Evolutionary conservation across 2,113 vertebrate genomes (phyloP).

Genomic region (Crypturellus undulatus): DNA sequence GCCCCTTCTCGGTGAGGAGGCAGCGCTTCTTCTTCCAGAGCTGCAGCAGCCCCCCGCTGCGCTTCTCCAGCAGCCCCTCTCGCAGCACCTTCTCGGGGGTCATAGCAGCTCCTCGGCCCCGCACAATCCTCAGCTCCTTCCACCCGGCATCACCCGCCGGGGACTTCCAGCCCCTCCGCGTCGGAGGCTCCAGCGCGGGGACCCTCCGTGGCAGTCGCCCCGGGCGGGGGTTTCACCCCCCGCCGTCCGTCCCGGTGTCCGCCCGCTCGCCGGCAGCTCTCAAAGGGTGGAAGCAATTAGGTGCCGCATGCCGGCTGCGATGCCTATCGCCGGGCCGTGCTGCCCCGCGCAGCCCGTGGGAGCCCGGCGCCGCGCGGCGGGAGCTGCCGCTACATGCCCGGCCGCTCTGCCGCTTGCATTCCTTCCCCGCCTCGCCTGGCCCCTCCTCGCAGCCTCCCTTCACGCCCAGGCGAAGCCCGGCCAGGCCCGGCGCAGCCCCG

Average conservation of each 20-base stretch:
- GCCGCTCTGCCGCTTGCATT: slow-evolving; percentile 75
- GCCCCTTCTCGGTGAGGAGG: slow-evolving; percentile 88
- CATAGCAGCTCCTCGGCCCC: slow-evolving; percentile 70
- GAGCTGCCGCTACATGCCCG: slow-evolving; percentile 88
- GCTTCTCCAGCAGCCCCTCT: slow-evolving; percentile 92
- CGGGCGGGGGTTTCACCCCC: fast-evolving
- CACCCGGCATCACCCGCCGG: background rate
- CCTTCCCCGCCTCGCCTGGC: slow-evolving; percentile 71
- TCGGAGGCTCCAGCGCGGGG: background rate
- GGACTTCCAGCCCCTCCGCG: background rate
- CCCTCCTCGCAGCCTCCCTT: slow-evolving; percentile 55
- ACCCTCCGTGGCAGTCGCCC: background rate
- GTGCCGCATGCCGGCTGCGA: background rate
- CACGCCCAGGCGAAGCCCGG: slow-evolving; percentile 53
- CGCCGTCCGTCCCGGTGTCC: background rate
- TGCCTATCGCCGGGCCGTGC: background rate
- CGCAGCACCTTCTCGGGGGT: slow-evolving; percentile 80
- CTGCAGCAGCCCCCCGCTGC: slow-evolving; percentile 92
- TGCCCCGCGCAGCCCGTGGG: slow-evolving; percentile 36
- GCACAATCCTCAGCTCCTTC: background rate
- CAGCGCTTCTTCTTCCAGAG: slow-evolving; percentile 94
- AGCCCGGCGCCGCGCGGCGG: slow-evolving; percentile 49
- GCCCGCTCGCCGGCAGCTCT: background rate
- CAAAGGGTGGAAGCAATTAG: background rate
- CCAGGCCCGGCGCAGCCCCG: background rate